phyloP scores from a whole-genome alignment of 2,888 invertebrate genomes.

The Cremastinae sp. region DNA sequence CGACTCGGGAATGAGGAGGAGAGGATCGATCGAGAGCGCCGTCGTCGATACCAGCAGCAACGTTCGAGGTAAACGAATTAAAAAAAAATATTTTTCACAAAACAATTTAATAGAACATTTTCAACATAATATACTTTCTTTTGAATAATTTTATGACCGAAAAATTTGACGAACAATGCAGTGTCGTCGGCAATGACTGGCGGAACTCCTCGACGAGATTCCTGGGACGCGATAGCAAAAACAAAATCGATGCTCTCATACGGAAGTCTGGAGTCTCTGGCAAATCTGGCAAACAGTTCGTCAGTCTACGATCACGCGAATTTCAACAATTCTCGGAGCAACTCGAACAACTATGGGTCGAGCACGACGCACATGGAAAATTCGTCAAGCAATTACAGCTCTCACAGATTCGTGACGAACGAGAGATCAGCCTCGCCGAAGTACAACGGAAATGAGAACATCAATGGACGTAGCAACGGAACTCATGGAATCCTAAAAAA shows the following conservation, averaged over 20 bases:
- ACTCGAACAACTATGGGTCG: constrained; percentile 66
- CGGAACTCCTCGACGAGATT: constrained; percentile 85
- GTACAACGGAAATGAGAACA: constrained; percentile 66
- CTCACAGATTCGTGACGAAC: constrained; percentile 66
- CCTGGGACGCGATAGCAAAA: constrained; percentile 92
- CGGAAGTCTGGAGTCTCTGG: constrained; percentile 86
- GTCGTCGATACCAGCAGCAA: constrained; percentile 78
- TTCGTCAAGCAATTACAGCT: constrained; percentile 66
- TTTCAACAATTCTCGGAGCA: constrained; percentile 72
- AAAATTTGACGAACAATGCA: constrained; percentile 71
- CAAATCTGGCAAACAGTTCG: constrained; percentile 85
- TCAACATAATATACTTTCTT: no score
- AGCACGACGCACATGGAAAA: constrained; percentile 74
- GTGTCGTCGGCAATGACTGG: constrained; percentile 83
- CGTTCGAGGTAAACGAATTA: constrained; percentile 70
- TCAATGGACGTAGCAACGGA: constrained; percentile 63
- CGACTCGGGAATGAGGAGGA: constrained; percentile 66
- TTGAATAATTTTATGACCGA: not conserved
- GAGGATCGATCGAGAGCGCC: constrained; percentile 72
- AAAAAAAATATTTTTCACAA: not conserved
- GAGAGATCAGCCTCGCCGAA: constrained; percentile 68
- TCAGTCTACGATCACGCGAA: constrained; percentile 81
- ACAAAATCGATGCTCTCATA: constrained; percentile 88
- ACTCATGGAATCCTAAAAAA: constrained; percentile 78
- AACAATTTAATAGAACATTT: no score